Conservation (phyloP, 2,888 invertebrate genomes). For the Meandrusa payeni region DNA sequence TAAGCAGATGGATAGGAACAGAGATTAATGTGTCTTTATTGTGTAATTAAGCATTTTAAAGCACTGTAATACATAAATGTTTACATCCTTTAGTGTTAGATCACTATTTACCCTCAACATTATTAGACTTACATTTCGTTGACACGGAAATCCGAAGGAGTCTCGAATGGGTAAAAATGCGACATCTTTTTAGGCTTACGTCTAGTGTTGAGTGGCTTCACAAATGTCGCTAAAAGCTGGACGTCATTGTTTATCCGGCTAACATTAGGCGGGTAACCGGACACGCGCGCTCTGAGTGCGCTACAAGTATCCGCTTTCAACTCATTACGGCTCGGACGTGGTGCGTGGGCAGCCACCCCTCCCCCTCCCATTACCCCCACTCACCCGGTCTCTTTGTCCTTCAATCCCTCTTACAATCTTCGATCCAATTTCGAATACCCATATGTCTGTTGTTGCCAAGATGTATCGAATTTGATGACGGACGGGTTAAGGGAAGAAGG, state of each 20-base stretch:
- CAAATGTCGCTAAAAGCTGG: slow-evolving; percentile 81
- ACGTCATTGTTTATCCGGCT: slow-evolving; percentile 80
- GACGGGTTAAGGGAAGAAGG: slow-evolving; percentile 16
- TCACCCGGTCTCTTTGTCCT: slow-evolving; percentile 76
- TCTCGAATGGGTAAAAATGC: slow-evolving; percentile 70
- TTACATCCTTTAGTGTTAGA: too few species aligned
- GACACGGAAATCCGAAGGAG: slow-evolving; percentile 41
- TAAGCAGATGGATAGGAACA: too few species aligned
- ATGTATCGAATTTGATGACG: slow-evolving; percentile 59
- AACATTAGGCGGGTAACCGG: slow-evolving; percentile 81
- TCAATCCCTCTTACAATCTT: slow-evolving; percentile 76
- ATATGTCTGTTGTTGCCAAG: slow-evolving; percentile 62
- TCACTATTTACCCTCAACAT: slow-evolving; percentile 7
- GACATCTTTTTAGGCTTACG: slow-evolving; percentile 77
- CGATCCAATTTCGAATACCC: slow-evolving; percentile 76
- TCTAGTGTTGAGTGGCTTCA: slow-evolving; percentile 78
- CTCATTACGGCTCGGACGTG: slow-evolving; percentile 79
- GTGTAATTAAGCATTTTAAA: too few species aligned
- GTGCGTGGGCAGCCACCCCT: slow-evolving; percentile 65
- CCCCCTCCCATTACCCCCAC: slow-evolving; percentile 42
- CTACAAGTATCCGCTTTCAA: slow-evolving; percentile 82
- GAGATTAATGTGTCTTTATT: too few species aligned
- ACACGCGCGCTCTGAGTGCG: slow-evolving; percentile 80
- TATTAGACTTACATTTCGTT: slow-evolving; percentile 19
- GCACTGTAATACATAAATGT: too few species aligned